Conservation (phyloP, 2,888 invertebrate genomes). For the Drosophila anomalata region DNA sequence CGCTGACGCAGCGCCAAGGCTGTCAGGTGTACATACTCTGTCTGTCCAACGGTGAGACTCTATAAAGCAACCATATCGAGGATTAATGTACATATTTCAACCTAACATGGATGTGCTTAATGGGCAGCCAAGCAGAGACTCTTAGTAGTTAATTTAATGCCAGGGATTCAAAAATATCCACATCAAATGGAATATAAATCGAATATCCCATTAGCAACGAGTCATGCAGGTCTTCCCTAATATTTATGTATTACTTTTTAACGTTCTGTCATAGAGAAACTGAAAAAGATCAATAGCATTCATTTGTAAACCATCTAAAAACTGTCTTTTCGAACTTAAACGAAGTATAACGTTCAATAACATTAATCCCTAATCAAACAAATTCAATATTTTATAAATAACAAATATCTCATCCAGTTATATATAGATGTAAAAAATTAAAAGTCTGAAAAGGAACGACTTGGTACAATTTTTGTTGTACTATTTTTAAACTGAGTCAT, state of each 20-base stretch:
- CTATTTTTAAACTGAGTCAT: slow-evolving; percentile 2
- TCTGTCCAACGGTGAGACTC: slow-evolving; percentile 90
- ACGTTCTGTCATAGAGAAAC: no score
- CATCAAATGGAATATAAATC: no score
- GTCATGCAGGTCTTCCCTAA: background rate
- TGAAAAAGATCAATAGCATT: no score
- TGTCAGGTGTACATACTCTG: slow-evolving; percentile 92
- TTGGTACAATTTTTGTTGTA: background rate
- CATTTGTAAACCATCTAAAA: no score
- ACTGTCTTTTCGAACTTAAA: no score
- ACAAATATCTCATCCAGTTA: background rate
- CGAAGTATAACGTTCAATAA: background rate
- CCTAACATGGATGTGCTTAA: background rate
- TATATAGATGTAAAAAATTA: background rate
- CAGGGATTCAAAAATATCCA: no score
- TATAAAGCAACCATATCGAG: background rate
- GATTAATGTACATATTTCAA: background rate
- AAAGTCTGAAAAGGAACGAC: background rate
- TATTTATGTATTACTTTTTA: background rate
- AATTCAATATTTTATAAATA: background rate
- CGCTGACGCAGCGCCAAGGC: slow-evolving; percentile 87
- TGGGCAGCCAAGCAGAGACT: background rate
- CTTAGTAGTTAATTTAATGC: background rate
- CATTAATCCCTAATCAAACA: background rate
- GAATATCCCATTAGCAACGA: background rate